phyloP scores from a whole-genome alignment of 2,797 vertebrate species.

The Cottoperca gobio region DNA sequence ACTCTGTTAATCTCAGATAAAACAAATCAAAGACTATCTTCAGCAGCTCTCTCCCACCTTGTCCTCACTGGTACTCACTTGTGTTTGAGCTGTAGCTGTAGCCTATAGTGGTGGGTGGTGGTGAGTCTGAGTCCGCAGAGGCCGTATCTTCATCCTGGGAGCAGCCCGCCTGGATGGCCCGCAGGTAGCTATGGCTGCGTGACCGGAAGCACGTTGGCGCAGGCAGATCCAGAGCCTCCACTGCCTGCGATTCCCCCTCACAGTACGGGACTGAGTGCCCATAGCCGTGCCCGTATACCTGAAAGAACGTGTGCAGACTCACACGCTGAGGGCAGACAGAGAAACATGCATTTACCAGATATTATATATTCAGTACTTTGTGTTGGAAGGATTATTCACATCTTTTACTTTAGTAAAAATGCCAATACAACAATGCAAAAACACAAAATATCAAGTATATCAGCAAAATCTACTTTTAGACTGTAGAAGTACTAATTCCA shows the following conservation, averaged over 20 bases:
- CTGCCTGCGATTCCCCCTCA: conserved; percentile 88
- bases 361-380: background rate
- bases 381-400: background rate
- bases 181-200: conserved; percentile 98
- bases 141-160: conserved; percentile 96
- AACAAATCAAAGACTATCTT: conserved; percentile 6
- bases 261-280: conserved; percentile 86
- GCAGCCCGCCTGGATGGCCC: conserved; percentile 98
- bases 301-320: conserved; percentile 78
- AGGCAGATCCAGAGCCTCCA: conserved; percentile 93
- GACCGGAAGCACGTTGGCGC: conserved; percentile 96
- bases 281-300: conserved; percentile 90
- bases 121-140: conserved; percentile 93
- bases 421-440: background rate
- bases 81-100: conserved; percentile 89
- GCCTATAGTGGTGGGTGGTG: conserved; percentile 87
- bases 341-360: conserved; percentile 30
- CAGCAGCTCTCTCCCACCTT: conserved; percentile 6
- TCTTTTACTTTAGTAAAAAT: background rate
- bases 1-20: background rate
- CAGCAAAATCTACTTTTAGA: background rate
- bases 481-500: background rate
- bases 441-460: background rate
- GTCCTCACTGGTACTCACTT: conserved; percentile 87
- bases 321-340: conserved; percentile 68